Percentiles rank a stretch among this genome's conserved stretches.
Conservation (phyloP, 2,888 invertebrate species). For the Micropterix aruncella region DNA sequence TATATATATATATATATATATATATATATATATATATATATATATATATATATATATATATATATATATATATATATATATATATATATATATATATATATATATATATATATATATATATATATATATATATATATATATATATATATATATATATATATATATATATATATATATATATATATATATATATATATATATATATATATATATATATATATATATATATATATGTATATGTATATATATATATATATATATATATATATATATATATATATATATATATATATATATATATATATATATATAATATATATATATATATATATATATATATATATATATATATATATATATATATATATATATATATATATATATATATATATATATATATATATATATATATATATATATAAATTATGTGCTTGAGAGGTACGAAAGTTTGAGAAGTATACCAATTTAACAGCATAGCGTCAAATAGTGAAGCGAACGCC, state of each 20-base stretch:
- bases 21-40: too few species aligned
- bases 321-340: slow-evolving; percentile 4
- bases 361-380: too few species aligned
- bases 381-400: too few species aligned
- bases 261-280: slow-evolving; percentile 4
- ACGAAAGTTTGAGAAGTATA: too few species aligned
- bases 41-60: too few species aligned
- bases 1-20: too few species aligned
- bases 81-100: slow-evolving; percentile 4
- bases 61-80: slow-evolving; percentile 5
- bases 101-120: neutral
- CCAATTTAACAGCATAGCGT: too few species aligned
- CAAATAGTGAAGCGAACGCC: too few species aligned
- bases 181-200: neutral
- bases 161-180: neutral
- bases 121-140: neutral
- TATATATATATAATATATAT: slow-evolving; percentile 3
- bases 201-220: too few species aligned
- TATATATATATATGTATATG: slow-evolving; percentile 4
- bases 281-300: slow-evolving; percentile 6
- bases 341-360: too few species aligned
- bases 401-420: too few species aligned
- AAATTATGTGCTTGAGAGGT: too few species aligned
- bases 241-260: slow-evolving; percentile 3
- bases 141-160: neutral